A percentile compares a stretch with the other conserved stretches of the same genome.
Evolutionary conservation across 2,113 vertebrate species (phyloP).

Genomic region (Corvus hawaiiensis): DNA sequence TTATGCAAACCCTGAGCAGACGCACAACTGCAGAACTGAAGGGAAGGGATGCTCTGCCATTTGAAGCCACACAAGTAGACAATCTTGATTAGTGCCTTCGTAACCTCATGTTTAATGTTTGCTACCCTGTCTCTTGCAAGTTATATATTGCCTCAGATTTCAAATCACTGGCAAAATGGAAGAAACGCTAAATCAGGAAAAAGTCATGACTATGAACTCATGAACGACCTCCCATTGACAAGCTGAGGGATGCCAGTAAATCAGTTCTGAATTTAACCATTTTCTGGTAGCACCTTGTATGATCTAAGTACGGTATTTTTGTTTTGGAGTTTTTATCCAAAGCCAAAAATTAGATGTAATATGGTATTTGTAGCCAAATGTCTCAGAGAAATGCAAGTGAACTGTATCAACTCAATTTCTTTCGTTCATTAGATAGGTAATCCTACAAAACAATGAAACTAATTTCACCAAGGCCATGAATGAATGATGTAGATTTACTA

Average conservation of each 20-base stretch:
- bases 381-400: neutral
- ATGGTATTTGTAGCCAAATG: neutral
- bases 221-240: rapidly evolving
- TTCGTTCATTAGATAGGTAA: neutral
- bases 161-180: neutral
- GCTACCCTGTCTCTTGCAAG: neutral
- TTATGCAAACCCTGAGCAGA: neutral
- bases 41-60: neutral
- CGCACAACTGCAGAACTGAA: neutral
- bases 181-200: neutral
- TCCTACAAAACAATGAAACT: neutral
- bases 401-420: neutral
- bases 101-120: neutral
- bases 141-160: neutral
- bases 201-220: neutral
- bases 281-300: neutral
- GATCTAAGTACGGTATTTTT: neutral
- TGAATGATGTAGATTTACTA: neutral
- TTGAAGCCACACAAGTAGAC: neutral
- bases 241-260: neutral
- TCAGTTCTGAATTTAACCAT: neutral
- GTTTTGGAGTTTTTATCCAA: neutral
- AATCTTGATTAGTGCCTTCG: neutral
- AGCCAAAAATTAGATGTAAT: neutral
- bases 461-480: neutral